A percentile compares a stretch with the other conserved stretches of the same genome.
phyloP scores from a whole-genome alignment of 2,797 vertebrate genomes.

The Halcyon badia region DNA sequence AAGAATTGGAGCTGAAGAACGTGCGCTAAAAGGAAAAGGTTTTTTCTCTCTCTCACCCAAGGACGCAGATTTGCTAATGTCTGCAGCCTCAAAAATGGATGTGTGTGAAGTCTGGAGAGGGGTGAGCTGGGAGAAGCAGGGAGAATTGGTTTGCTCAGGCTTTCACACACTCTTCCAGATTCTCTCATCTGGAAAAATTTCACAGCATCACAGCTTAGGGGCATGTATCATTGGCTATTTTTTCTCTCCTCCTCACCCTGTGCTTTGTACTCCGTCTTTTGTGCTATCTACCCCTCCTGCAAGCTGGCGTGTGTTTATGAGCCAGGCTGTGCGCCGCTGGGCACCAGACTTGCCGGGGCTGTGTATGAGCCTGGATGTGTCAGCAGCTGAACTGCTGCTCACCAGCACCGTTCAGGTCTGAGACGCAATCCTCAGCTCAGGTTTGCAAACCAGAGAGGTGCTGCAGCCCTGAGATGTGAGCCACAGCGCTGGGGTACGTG shows the following conservation, averaged over 20 bases:
- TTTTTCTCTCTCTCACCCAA: neutral
- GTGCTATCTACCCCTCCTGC: neutral
- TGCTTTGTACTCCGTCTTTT: neutral
- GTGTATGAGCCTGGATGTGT: neutral
- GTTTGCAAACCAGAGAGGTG: neutral
- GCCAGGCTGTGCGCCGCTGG: neutral
- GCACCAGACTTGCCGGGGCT: neutral
- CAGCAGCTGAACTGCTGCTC: neutral
- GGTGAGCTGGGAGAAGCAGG: neutral
- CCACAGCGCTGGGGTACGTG: neutral
- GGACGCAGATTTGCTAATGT: neutral
- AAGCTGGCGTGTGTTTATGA: neutral
- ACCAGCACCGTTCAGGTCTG: rapidly evolving
- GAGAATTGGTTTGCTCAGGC: neutral
- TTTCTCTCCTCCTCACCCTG: neutral
- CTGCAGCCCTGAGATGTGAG: neutral
- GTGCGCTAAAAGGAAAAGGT: neutral
- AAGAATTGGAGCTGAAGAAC: neutral
- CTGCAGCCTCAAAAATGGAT: neutral
- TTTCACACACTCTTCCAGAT: neutral
- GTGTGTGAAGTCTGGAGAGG: neutral
- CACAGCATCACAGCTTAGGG: neutral
- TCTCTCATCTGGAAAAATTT: neutral
- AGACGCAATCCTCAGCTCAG: neutral
- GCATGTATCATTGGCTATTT: rapidly evolving